These are phyloP conservation scores for Motacilla alba DNA, from an alignment of 2,113 vertebrate species.

Conservation along the genomic window DNA sequence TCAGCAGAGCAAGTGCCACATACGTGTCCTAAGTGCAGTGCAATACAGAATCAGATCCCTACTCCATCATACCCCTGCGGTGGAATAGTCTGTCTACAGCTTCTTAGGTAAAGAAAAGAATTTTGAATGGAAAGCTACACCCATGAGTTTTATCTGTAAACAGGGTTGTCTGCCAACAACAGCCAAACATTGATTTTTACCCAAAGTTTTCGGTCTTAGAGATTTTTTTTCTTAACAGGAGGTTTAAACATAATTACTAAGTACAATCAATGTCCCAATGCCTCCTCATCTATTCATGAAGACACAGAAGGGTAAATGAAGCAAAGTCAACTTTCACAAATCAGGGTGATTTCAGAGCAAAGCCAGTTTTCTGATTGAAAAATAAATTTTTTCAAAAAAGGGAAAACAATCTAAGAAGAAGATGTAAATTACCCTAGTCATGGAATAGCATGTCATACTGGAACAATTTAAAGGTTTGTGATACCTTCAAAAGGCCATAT, in stretches of 20 bases:
- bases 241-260: background rate
- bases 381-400: background rate
- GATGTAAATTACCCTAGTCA: background rate
- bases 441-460: background rate
- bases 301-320: background rate
- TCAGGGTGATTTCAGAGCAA: background rate
- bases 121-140: background rate
- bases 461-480: background rate
- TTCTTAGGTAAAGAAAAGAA: background rate
- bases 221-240: background rate
- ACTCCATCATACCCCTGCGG: background rate
- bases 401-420: background rate
- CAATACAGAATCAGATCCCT: background rate
- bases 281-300: background rate
- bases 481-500: background rate
- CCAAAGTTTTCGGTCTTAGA: background rate
- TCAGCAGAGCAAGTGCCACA: background rate
- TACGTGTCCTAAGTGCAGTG: accelerated
- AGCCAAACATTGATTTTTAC: background rate
- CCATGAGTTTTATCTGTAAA: constrained; percentile 9
- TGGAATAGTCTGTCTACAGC: background rate
- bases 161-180: background rate
- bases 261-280: background rate
- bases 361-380: background rate
- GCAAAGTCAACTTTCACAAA: background rate